phyloP scores from a whole-genome alignment of 1,140 invertebrate species.

The Gryllus bimaculatus region DNA sequence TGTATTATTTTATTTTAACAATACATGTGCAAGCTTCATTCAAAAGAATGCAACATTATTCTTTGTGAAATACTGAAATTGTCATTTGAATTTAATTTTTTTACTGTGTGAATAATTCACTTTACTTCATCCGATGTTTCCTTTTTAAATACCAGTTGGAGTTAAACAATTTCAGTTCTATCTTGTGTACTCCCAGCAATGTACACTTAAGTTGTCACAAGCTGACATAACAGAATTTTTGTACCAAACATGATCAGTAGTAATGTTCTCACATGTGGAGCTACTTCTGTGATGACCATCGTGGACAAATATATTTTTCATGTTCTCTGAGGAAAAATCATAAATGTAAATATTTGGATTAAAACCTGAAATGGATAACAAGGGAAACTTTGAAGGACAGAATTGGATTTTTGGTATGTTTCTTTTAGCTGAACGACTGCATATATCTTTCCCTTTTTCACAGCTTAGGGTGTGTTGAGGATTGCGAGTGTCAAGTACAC shows the following conservation, averaged over 20 bases:
- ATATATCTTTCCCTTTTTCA: neutral
- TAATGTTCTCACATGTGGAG: too few relatives aligned
- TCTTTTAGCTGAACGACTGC: neutral
- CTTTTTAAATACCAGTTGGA: too few relatives aligned
- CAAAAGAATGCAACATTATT: too few relatives aligned
- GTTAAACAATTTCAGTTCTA: too few relatives aligned
- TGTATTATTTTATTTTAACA: too few relatives aligned
- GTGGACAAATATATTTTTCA: conserved; percentile 9
- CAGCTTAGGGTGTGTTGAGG: neutral
- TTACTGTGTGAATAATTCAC: too few relatives aligned
- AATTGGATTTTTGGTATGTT: neutral
- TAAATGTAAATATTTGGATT: conserved; percentile 7
- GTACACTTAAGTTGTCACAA: neutral
- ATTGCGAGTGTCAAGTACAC: conserved; percentile 1
- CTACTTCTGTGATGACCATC: conserved; percentile 10
- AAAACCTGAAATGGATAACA: conserved; percentile 9
- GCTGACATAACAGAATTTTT: conserved; percentile 7
- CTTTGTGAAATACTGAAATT: too few relatives aligned
- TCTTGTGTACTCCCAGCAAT: neutral
- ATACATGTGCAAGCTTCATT: too few relatives aligned
- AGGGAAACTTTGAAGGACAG: neutral
- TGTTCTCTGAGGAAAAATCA: neutral
- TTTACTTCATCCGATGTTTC: too few relatives aligned
- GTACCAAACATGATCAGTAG: conserved; percentile 11
- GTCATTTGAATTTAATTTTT: too few relatives aligned